Evolutionary conservation across 2,797 vertebrate species (phyloP).

Genomic region (Onychomys arenicola): DNA sequence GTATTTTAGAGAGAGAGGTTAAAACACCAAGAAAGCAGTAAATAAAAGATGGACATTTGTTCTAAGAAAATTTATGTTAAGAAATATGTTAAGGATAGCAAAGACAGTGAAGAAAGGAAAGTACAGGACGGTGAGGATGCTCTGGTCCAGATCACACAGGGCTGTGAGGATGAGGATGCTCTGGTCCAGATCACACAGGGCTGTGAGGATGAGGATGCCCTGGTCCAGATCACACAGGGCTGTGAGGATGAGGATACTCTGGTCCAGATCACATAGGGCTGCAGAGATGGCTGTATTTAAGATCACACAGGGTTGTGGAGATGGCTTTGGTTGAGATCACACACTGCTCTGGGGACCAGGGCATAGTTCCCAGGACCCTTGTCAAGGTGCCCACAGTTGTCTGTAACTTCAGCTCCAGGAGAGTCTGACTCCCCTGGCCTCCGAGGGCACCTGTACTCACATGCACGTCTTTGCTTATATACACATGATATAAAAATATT

Average conservation of each 20-base stretch:
- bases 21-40: conserved; percentile 9
- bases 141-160: neutral
- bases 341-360: neutral
- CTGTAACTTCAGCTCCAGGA: neutral
- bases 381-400: neutral
- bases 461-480: too few relatives aligned
- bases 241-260: neutral
- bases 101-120: too few relatives aligned
- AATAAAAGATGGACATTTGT: conserved; percentile 18
- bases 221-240: neutral
- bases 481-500: neutral
- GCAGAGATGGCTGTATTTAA: fast-evolving
- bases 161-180: neutral
- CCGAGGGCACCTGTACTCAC: neutral
- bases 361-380: neutral
- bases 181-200: neutral
- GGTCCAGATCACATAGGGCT: neutral
- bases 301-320: neutral
- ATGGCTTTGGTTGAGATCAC: neutral
- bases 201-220: fast-evolving
- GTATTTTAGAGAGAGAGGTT: conserved; percentile 19
- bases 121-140: too few relatives aligned
- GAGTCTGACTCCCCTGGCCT: neutral
- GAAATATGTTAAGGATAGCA: too few relatives aligned
- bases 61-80: conserved; percentile 3